Conservation (phyloP, 2,113 vertebrate genomes). For the Eurypyga helias region DNA sequence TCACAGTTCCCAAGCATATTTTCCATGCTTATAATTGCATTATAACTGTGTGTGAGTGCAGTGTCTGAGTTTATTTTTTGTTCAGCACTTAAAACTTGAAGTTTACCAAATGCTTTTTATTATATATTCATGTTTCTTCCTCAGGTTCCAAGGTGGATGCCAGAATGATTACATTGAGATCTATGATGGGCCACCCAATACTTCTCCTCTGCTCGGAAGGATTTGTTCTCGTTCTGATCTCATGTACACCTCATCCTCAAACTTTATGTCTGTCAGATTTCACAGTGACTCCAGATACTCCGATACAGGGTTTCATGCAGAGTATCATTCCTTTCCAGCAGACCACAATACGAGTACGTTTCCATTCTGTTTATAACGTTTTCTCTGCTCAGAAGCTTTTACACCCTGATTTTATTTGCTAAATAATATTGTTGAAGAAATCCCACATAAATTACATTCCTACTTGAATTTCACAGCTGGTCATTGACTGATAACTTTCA, state of each 20-base stretch:
- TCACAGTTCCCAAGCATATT: neutral
- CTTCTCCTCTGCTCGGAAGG: slow-evolving; percentile 57
- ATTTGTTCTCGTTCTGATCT: slow-evolving; percentile 18
- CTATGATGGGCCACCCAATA: slow-evolving; percentile 68
- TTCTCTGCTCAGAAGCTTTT: neutral
- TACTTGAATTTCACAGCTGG: neutral
- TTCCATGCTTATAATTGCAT: neutral
- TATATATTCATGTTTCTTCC: neutral
- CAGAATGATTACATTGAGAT: slow-evolving; percentile 63
- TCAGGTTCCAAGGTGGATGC: slow-evolving; percentile 66
- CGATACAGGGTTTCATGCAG: slow-evolving; percentile 26
- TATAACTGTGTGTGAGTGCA: neutral
- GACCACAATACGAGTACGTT: slow-evolving; percentile 61
- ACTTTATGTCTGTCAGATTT: slow-evolving; percentile 73
- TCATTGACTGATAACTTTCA: neutral
- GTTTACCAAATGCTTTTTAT: neutral
- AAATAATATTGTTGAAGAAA: neutral
- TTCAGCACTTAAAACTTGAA: neutral
- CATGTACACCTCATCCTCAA: slow-evolving; percentile 67
- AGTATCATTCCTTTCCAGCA: slow-evolving; percentile 33
- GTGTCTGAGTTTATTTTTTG: neutral
- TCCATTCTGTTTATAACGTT: neutral
- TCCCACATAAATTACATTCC: neutral
- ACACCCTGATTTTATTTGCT: neutral
- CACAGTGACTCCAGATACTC: slow-evolving; percentile 23